Evolutionary conservation across 2,797 vertebrate species (phyloP).

Genomic region (Brachymystax lenok): DNA sequence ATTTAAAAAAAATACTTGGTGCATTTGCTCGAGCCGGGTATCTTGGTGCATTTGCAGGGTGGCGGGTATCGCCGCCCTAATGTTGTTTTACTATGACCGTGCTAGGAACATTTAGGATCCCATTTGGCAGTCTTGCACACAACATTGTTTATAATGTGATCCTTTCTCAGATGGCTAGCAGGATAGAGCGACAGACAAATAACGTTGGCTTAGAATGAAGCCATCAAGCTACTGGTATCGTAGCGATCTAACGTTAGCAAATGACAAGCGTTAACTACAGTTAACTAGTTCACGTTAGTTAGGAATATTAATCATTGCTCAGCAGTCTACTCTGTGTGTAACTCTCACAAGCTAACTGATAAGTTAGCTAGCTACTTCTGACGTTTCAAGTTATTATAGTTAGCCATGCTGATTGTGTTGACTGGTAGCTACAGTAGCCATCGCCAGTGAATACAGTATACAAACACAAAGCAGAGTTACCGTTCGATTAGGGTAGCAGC

Average conservation of each 20-base stretch:
- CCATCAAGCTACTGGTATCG: neutral
- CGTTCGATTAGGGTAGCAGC: too few species aligned
- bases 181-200: neutral
- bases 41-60: slow-evolving; percentile 46
- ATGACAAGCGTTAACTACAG: too few species aligned
- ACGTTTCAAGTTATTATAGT: neutral
- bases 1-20: slow-evolving; percentile 38
- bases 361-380: slow-evolving; percentile 1
- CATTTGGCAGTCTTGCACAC: slow-evolving; percentile 14
- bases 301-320: neutral
- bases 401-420: too few species aligned
- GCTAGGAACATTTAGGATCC: slow-evolving; percentile 37
- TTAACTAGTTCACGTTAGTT: slow-evolving; percentile 10
- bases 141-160: neutral
- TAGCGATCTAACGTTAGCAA: too few species aligned
- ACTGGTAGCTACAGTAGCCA: too few species aligned
- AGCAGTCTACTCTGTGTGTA: neutral
- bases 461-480: too few species aligned
- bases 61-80: slow-evolving; percentile 59
- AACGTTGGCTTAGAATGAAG: neutral
- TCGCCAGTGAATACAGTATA: too few species aligned
- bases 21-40: slow-evolving; percentile 18
- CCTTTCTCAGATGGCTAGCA: too few species aligned
- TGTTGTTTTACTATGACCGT: slow-evolving; percentile 61
- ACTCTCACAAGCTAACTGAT: neutral